Evolutionary conservation across 1,140 invertebrate species (phyloP).

Genomic region (Leptinotarsa defecta): DNA sequence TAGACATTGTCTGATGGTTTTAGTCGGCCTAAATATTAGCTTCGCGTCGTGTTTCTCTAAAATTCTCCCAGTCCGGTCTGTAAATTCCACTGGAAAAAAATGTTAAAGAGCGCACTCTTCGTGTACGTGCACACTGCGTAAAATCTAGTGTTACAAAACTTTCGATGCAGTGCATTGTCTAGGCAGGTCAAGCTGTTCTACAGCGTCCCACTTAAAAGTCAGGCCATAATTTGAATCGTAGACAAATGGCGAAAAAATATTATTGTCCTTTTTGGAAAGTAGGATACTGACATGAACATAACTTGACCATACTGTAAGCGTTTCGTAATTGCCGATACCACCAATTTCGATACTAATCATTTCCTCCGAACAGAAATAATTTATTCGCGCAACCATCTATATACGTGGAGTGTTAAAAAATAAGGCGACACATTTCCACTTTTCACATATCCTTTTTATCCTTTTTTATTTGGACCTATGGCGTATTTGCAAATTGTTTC

Average conservation of each 20-base stretch:
- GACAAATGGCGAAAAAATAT: conserved; percentile 14
- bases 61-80: too few relatives aligned
- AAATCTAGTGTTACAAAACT: background rate
- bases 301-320: conserved; percentile 4
- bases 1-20: too few relatives aligned
- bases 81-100: too few relatives aligned
- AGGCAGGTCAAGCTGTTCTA: background rate
- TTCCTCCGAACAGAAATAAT: background rate
- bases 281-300: conserved; percentile 17
- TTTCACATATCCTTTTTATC: too few relatives aligned
- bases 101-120: too few relatives aligned
- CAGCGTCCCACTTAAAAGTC: background rate
- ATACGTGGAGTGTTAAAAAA: too few relatives aligned
- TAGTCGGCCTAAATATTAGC: too few relatives aligned
- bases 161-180: background rate
- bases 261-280: conserved; percentile 20
- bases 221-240: background rate
- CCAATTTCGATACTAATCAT: background rate
- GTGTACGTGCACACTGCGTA: too few relatives aligned
- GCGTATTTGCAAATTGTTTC: too few relatives aligned
- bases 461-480: too few relatives aligned
- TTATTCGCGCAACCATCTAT: background rate
- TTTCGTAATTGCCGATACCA: conserved; percentile 19
- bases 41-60: too few relatives aligned
- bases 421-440: too few relatives aligned